Conservation (phyloP, 2,113 vertebrate genomes). For the mouse (Mus musculus) region GRCm39 chr13:36537001-36537500, state of each 20-base stretch:
- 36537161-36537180: constrained; percentile 26
- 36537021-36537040: not conserved
- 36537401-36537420: too few relatives aligned
- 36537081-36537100: not conserved
- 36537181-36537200: not conserved
- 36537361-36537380: too few relatives aligned
- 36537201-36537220: not conserved
- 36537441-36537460: too few relatives aligned
- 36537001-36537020: not conserved
- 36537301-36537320: not conserved
- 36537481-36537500: too few relatives aligned
- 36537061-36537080: too few relatives aligned
- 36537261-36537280: not conserved
- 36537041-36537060: too few relatives aligned
- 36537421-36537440: too few relatives aligned
- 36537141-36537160: constrained; percentile 2
- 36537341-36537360: too few relatives aligned
- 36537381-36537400: too few relatives aligned
- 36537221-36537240: not conserved
- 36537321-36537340: too few relatives aligned
- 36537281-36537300: not conserved
- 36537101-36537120: not conserved
- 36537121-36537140: not conserved
- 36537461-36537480: too few relatives aligned
- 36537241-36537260: not conserved